Evolutionary conservation across 2,797 vertebrate species (phyloP), one percentile per base, ranked within the genome.

Genomic region (Zenarchopterus dispar): DNA sequence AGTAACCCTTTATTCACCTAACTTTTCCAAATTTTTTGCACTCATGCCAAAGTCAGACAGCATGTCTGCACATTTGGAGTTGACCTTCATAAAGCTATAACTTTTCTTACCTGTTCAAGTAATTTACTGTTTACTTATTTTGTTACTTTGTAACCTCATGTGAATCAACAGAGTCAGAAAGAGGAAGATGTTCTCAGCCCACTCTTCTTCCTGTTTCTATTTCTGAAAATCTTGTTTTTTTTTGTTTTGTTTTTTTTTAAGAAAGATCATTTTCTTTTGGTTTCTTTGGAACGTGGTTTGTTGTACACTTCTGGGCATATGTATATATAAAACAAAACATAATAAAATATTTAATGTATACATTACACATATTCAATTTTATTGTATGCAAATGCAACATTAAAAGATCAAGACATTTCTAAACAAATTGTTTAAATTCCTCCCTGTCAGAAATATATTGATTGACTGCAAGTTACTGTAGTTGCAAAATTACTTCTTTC

Each of bases 391-490:
- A 24, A 17, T 3, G 49, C 59, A 67, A 8, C 11, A 44, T 70
- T 18, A 1, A 36, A 26, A 15, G 50, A 19, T 48, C 13, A 26
- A 65, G 62, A 57, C 6, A 65, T 2, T 13, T 13, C 22, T 52
- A 71, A 66, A 70, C 60, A 73, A 82, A 71, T 61, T 56, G 4
- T n/a, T 17, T 56, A 42, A 43, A 62, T 68, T 36, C 33, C 33
- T 36, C 10, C 13, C 1, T 10, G 33, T 36, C 33, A 36, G 33
- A 11, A 36, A 36, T 13, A 10, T 36, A 2, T 11, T 36, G 33
- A 36, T 36, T 36, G 11, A 10, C 33, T 36, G 13, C 33, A 36
- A 36, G 33, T 36, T 36, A 36, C 33, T 11, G 1, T 36, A 36
- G 33, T 24, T 47, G 5, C 15, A 16, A 46, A 31, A 2, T 33